Conservation (phyloP, 2,888 invertebrate species). For the Andrena bucephala region DNA sequence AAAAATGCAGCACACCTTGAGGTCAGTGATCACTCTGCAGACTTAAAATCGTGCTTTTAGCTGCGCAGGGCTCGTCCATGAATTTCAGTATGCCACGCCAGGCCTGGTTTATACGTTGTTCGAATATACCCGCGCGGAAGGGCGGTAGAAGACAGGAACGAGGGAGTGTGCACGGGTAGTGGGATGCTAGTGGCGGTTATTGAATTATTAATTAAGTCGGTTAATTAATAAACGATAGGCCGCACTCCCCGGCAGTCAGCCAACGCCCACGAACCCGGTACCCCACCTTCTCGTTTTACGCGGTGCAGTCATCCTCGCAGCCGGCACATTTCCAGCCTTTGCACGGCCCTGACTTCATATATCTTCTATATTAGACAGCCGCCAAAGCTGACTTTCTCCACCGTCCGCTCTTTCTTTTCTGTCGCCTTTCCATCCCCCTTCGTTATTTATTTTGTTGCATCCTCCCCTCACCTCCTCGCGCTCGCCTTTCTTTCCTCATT, state of each 20-base stretch:
- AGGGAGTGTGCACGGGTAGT: conserved; percentile 20
- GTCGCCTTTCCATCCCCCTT: not conserved
- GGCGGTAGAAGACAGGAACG: conserved; percentile 14
- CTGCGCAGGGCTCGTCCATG: conserved; percentile 31
- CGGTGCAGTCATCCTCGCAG: conserved; percentile 34
- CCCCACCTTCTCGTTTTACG: conserved; percentile 47
- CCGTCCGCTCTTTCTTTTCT: not conserved
- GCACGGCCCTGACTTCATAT: conserved; percentile 42
- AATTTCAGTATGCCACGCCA: conserved; percentile 47
- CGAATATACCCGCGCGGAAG: conserved; percentile 25
- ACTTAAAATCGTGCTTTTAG: not conserved
- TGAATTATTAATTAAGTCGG: conserved; percentile 81
- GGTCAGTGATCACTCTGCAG: no score
- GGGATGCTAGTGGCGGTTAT: conserved; percentile 71
- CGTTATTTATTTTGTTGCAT: conserved; percentile 38
- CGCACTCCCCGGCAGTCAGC: conserved; percentile 63
- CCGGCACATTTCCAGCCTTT: conserved; percentile 33
- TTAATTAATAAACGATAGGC: conserved; percentile 80
- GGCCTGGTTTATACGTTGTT: conserved; percentile 43
- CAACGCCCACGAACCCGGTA: conserved; percentile 50
- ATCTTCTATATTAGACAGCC: conserved; percentile 51
- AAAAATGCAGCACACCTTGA: no score
- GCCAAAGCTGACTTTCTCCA: conserved; percentile 30
- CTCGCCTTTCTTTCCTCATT: not conserved
- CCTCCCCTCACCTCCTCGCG: not conserved